These are phyloP conservation scores for Beris morrisii DNA, from an alignment of 2,888 invertebrate genomes.

Conservation along the genomic window DNA sequence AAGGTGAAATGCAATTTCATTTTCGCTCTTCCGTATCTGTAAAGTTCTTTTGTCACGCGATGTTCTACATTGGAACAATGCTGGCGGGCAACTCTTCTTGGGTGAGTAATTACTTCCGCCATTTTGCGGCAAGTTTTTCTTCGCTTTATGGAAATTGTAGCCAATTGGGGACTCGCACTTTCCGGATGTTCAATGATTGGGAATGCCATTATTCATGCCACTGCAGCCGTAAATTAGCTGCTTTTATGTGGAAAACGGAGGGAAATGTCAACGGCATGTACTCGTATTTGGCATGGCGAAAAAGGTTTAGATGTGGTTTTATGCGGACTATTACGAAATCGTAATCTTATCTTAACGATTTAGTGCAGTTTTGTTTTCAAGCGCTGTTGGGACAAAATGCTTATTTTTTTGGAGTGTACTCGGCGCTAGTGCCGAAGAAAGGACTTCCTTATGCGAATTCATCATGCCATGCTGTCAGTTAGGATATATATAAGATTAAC, in stretches of 20 bases:
- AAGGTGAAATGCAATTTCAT: constrained; percentile 24
- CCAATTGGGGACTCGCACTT: constrained; percentile 31
- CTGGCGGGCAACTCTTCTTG: neutral
- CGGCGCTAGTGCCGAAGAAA: too few relatives aligned
- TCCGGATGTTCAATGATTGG: constrained; percentile 16
- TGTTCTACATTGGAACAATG: constrained; percentile 12
- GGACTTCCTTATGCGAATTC: too few relatives aligned
- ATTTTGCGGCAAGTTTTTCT: constrained; percentile 27
- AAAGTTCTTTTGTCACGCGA: constrained; percentile 22
- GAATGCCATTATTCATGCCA: constrained; percentile 27
- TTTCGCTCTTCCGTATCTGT: constrained; percentile 16
- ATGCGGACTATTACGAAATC: constrained; percentile 3
- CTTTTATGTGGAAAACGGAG: constrained; percentile 1
- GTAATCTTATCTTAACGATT: constrained; percentile 10
- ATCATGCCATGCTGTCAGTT: too few relatives aligned
- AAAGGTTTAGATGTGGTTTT: neutral
- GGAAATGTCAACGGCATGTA: constrained; percentile 13
- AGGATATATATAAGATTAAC: too few relatives aligned
- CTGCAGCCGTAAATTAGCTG: constrained; percentile 28
- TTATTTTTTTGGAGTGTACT: too few relatives aligned
- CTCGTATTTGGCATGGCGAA: neutral
- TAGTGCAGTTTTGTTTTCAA: constrained; percentile 1
- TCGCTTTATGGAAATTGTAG: constrained; percentile 23
- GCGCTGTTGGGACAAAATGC: neutral
- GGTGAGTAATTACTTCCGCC: constrained; percentile 31